Evolutionary conservation across 1,140 invertebrate genomes (phyloP).

Genomic region (Macrobrachium nipponense): DNA sequence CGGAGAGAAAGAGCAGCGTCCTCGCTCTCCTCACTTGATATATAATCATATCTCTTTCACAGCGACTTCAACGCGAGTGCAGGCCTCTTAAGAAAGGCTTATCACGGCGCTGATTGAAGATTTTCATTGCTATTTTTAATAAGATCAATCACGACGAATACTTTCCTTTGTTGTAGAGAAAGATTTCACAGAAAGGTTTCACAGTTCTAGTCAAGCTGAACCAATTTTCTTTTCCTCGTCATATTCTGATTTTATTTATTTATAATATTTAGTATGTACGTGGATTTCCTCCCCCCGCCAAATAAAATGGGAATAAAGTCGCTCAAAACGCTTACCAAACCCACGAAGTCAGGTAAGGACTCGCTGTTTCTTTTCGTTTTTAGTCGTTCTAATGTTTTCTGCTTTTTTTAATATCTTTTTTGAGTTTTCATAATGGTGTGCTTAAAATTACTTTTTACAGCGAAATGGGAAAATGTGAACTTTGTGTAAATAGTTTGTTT

Average conservation of each 20-base stretch:
- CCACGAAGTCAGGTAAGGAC: slow-evolving; percentile 59
- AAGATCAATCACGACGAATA: no score
- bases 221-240: slow-evolving; percentile 23
- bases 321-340: slow-evolving; percentile 59
- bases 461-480: background rate
- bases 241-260: slow-evolving; percentile 45
- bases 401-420: background rate
- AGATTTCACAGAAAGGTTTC: background rate
- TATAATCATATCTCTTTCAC: background rate
- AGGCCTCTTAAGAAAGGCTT: background rate
- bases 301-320: slow-evolving; percentile 63
- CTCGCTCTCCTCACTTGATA: no score
- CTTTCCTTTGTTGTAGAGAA: no score
- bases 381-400: background rate
- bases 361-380: background rate
- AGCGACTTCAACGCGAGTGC: slow-evolving; percentile 50
- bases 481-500: background rate
- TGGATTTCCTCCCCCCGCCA: slow-evolving; percentile 62
- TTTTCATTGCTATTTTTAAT: no score
- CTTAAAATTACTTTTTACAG: no score
- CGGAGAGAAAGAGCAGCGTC: no score
- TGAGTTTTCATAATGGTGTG: background rate
- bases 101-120: no score
- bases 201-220: slow-evolving; percentile 49
- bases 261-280: slow-evolving; percentile 61